Evolutionary conservation across 2,113 vertebrate species (phyloP), one percentile per base, ranked within the genome.

Genomic region (Tupaia chinensis): DNA sequence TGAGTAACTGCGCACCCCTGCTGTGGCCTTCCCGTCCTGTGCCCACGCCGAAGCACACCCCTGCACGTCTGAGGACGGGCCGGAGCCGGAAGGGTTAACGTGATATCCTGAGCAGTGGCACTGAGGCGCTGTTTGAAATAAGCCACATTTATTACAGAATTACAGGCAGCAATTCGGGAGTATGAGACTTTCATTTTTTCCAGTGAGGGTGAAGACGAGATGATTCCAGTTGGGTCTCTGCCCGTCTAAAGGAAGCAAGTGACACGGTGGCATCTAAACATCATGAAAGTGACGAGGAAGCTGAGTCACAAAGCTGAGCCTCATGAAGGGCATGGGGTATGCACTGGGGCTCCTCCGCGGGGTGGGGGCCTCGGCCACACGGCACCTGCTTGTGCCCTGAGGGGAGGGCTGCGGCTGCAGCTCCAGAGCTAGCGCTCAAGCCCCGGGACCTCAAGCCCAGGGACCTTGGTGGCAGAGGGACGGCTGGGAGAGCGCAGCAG

Each of bases 1-100:
- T 65, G 63, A 96, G 83, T 94, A 96, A 97, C 92, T 60, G 88
- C 54, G 82, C 1, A 89, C 1, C 65, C 72, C 61, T n/a, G 81
- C 92, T 8, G 1, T 29, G 56, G 32, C 70, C 56, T 53, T 22
- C 17, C 76, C 83, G 56, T 25, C 68, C 70, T 60, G 3, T 56
- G 88, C 34, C 0, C 0, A 74, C 70, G 25, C 56, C 3, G 58
- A 94, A 27, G 81, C 9, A 0, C n/a, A 61, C 4, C 1, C 86
- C 10, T 78, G 93, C 44, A 3, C 32, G 89, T 72, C 0, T 87
- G 94, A 92, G 74, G n/a, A 10, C 25, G 27, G 63, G 58, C 44
- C 63, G 63, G 86, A 78, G 65, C 91, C 15, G 58, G 54, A 95
- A 70, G 82, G 80, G 83, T 17, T 95, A 96, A 93, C 73, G 86